These are phyloP conservation scores for Diorhabda elongata DNA, from an alignment of 1,140 invertebrate genomes.

Conservation along the genomic window DNA sequence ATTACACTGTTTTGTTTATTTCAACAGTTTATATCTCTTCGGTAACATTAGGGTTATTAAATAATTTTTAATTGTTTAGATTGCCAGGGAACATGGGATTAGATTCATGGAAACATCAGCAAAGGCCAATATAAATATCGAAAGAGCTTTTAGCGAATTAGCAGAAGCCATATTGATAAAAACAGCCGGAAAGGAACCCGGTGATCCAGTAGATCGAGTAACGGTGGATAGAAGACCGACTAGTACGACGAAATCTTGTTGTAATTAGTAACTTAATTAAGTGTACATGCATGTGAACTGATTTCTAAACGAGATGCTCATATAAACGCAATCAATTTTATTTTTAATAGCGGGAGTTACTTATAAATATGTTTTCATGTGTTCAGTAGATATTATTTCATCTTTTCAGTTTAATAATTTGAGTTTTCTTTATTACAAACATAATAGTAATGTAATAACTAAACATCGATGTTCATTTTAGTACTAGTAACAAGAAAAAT, in stretches of 20 bases:
- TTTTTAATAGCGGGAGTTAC: neutral
- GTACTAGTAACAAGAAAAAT: too few relatives aligned
- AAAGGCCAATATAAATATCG: slow-evolving; percentile 97
- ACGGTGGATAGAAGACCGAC: slow-evolving; percentile 58
- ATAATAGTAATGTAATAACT: too few relatives aligned
- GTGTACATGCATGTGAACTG: slow-evolving; percentile 18
- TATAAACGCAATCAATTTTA: neutral
- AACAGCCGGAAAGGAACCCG: slow-evolving; percentile 63
- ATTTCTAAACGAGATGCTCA: slow-evolving; percentile 18
- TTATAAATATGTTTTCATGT: neutral
- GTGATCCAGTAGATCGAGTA: slow-evolving; percentile 64
- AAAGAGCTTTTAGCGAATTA: slow-evolving; percentile 93
- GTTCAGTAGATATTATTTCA: neutral
- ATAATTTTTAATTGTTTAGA: slow-evolving; percentile 54
- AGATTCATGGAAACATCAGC: slow-evolving; percentile 99
- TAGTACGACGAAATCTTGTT: slow-evolving; percentile 45
- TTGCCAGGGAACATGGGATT: slow-evolving; percentile 96
- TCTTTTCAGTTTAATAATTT: too few relatives aligned
- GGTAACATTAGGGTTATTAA: too few relatives aligned
- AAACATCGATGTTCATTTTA: too few relatives aligned
- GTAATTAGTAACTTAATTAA: slow-evolving; percentile 32
- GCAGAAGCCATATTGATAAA: slow-evolving; percentile 95
- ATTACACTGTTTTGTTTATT: too few relatives aligned
- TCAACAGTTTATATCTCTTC: too few relatives aligned
- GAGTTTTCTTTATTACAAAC: too few relatives aligned